Conservation (phyloP, 2,113 vertebrate species). For the Tor tambroides region DNA sequence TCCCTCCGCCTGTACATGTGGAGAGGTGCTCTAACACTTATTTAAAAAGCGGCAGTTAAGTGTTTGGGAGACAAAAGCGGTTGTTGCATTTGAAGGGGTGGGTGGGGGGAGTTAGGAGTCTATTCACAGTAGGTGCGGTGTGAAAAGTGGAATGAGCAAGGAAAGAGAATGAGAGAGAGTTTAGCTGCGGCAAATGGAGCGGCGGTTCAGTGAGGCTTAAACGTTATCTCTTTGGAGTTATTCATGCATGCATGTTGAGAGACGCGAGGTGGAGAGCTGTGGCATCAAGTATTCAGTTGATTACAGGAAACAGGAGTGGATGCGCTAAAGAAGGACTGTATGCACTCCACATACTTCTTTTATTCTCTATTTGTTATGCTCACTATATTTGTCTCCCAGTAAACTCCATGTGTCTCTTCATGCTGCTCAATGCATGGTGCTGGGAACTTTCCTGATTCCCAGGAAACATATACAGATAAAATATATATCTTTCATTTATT, state of each 20-base stretch:
- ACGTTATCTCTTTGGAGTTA: conserved; percentile 42
- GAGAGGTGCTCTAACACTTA: conserved; percentile 24
- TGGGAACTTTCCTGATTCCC: background rate
- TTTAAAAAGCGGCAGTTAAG: conserved; percentile 43
- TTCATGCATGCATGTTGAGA: conserved; percentile 29
- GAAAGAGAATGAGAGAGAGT: background rate
- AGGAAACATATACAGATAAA: background rate
- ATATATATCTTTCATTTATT: background rate
- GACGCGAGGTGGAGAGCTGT: conserved; percentile 34
- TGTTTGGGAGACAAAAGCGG: conserved; percentile 39
- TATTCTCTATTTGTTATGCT: background rate
- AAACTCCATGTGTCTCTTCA: background rate
- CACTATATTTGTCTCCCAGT: background rate
- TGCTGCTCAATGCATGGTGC: background rate
- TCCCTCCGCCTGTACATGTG: conserved; percentile 1
- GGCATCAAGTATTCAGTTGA: conserved; percentile 44
- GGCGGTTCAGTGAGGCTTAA: conserved; percentile 5
- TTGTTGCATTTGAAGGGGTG: conserved; percentile 9
- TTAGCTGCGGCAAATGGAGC: conserved; percentile 13
- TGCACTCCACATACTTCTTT: background rate
- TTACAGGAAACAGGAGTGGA: conserved; percentile 31
- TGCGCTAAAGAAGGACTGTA: background rate
- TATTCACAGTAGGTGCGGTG: conserved; percentile 40
- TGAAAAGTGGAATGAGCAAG: conserved; percentile 12
- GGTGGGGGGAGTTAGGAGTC: background rate